Percentiles rank a stretch among this genome's conserved stretches.
phyloP scores from a whole-genome alignment of 2,113 vertebrate genomes.

The Pelecanus crispus region DNA sequence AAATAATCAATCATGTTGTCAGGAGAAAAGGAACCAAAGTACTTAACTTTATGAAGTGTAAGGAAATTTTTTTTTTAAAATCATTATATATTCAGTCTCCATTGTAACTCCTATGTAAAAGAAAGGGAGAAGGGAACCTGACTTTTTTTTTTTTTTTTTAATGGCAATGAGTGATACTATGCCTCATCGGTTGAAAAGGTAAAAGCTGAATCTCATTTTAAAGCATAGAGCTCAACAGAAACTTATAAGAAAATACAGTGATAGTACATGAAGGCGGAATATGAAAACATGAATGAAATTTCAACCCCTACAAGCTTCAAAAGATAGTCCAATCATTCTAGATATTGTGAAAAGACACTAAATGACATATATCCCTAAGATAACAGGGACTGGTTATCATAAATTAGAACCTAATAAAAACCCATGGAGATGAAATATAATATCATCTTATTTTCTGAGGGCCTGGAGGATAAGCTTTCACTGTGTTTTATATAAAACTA shows the following conservation, averaged over 20 bases:
- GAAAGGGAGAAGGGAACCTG: not conserved
- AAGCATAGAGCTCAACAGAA: not conserved
- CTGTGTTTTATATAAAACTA: not conserved
- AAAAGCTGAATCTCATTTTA: not conserved
- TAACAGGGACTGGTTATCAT: not conserved
- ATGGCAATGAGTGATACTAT: not conserved
- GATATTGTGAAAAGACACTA: not conserved
- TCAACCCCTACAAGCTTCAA: not conserved
- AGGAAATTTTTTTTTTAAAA: not conserved
- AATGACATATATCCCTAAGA: not conserved
- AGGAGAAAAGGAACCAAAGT: not conserved
- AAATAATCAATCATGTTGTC: slow-evolving; percentile 19
- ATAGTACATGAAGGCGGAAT: not conserved
- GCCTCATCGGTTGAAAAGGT: not conserved
- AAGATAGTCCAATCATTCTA: not conserved
- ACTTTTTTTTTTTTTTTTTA: not conserved
- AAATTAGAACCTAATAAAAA: not conserved
- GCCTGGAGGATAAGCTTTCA: not conserved
- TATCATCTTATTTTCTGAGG: not conserved
- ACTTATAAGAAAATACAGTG: not conserved
- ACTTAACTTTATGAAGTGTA: not conserved
- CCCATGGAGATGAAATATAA: not conserved
- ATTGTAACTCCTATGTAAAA: not conserved
- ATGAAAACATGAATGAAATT: not conserved
- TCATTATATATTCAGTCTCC: not conserved